Percentiles rank a stretch among this genome's conserved stretches.
phyloP scores from a whole-genome alignment of 2,888 invertebrate species.

The Drosophila subquinaria region DNA sequence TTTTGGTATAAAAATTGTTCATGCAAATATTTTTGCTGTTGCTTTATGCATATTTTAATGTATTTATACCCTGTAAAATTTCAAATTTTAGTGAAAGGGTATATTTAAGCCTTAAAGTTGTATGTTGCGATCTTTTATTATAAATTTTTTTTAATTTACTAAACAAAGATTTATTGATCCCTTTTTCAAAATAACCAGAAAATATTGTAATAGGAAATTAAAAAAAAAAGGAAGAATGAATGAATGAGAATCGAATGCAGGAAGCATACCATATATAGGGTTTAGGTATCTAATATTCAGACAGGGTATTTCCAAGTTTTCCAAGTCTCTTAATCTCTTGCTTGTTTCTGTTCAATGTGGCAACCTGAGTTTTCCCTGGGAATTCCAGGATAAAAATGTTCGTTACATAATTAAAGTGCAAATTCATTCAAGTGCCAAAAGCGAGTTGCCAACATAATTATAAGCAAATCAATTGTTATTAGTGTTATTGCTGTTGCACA shows the following conservation, averaged over 20 bases:
- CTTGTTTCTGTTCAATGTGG: background rate
- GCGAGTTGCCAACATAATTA: constrained; percentile 31
- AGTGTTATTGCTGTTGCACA: constrained; percentile 22
- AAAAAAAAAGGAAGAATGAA: no score
- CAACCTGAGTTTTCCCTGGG: background rate
- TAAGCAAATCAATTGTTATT: constrained; percentile 51
- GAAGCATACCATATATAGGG: no score
- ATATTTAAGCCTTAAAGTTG: background rate
- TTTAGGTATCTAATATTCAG: no score
- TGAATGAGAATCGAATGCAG: no score
- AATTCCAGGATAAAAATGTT: constrained; percentile 11
- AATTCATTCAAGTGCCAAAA: constrained; percentile 23
- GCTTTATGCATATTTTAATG: constrained; percentile 14
- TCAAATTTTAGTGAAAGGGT: background rate
- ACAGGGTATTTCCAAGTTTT: background rate
- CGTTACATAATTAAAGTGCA: background rate
- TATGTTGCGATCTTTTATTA: no score
- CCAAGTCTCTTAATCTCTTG: background rate
- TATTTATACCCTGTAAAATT: background rate
- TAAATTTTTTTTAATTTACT: no score
- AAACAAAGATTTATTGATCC: no score
- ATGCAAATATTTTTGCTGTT: constrained; percentile 22
- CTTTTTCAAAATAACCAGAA: no score
- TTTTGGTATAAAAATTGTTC: constrained; percentile 7
- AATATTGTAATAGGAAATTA: no score